Conservation (phyloP, 2,113 vertebrate genomes). For the Thunnus maccoyii region DNA sequence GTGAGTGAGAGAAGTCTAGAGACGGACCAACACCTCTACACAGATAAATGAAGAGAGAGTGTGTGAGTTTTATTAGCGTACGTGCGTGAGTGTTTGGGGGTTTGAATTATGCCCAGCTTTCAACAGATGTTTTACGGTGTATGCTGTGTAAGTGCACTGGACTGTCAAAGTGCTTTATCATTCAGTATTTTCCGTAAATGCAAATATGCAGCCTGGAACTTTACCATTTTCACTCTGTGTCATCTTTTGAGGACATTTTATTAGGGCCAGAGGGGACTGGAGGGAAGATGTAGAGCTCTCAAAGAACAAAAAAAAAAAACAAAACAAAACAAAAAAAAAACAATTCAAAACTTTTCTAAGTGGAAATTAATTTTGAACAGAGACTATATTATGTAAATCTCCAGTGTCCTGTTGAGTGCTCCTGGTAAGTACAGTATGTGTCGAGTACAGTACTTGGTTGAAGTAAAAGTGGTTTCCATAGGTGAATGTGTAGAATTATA, state of each 20-base stretch:
- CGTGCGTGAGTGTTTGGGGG: slow-evolving; percentile 48
- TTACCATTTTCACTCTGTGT: slow-evolving; percentile 56
- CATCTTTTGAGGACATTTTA: slow-evolving; percentile 49
- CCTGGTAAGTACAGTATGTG: not conserved
- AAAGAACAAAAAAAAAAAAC: not conserved
- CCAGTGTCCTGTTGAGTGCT: not conserved
- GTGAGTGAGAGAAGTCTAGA: not conserved
- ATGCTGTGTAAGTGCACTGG: slow-evolving; percentile 62
- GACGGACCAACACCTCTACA: slow-evolving; percentile 9
- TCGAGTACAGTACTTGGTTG: not conserved
- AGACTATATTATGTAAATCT: slow-evolving; percentile 13
- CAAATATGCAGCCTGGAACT: slow-evolving; percentile 65
- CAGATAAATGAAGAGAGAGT: slow-evolving; percentile 50
- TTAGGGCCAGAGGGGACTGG: slow-evolving; percentile 12
- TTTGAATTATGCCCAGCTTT: slow-evolving; percentile 73
- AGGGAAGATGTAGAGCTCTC: not conserved
- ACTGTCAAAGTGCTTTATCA: slow-evolving; percentile 76
- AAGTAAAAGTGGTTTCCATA: slow-evolving; percentile 18
- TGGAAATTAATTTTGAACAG: slow-evolving; percentile 2
- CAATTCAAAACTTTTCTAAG: not conserved
- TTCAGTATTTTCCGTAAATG: slow-evolving; percentile 69
- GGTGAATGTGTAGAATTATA: not conserved
- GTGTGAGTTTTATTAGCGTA: slow-evolving; percentile 43
- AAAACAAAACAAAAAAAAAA: not conserved
- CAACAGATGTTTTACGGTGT: slow-evolving; percentile 72